Conservation (phyloP, 2,888 invertebrate genomes). For the Drosophila mimetica region DNA sequence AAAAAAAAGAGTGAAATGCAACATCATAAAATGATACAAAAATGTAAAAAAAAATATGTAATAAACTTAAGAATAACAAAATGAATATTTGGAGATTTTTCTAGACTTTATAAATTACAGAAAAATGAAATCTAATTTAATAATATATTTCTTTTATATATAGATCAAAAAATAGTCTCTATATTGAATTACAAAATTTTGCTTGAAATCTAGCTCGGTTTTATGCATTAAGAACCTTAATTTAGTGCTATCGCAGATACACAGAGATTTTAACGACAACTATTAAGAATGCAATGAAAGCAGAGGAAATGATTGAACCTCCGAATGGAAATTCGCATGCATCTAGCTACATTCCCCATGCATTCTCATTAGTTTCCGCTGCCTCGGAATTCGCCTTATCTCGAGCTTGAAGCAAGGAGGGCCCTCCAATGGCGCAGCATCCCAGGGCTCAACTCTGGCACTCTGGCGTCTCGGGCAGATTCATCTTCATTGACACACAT, state of each 20-base stretch:
- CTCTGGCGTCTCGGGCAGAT: slow-evolving; percentile 26
- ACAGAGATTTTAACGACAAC: neutral
- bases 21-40: slow-evolving; percentile 49
- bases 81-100: neutral
- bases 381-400: slow-evolving; percentile 1
- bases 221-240: no score
- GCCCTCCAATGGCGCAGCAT: slow-evolving; percentile 1
- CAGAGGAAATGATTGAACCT: slow-evolving; percentile 22
- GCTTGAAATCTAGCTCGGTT: no score
- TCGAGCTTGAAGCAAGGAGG: slow-evolving; percentile 1
- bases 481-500: slow-evolving; percentile 58
- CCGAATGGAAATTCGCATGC: slow-evolving; percentile 17
- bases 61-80: slow-evolving; percentile 4
- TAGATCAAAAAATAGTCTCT: no score
- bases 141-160: no score
- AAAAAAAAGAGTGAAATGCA: slow-evolving; percentile 17
- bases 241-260: neutral
- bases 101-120: neutral
- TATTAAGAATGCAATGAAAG: neutral
- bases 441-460: slow-evolving; percentile 7
- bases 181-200: no score
- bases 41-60: slow-evolving; percentile 41
- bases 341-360: slow-evolving; percentile 2
- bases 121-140: no score
- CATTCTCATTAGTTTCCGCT: slow-evolving; percentile 33